Conservation (phyloP, 1,140 invertebrate genomes). For the Pseudachorutes palmiensis region DNA sequence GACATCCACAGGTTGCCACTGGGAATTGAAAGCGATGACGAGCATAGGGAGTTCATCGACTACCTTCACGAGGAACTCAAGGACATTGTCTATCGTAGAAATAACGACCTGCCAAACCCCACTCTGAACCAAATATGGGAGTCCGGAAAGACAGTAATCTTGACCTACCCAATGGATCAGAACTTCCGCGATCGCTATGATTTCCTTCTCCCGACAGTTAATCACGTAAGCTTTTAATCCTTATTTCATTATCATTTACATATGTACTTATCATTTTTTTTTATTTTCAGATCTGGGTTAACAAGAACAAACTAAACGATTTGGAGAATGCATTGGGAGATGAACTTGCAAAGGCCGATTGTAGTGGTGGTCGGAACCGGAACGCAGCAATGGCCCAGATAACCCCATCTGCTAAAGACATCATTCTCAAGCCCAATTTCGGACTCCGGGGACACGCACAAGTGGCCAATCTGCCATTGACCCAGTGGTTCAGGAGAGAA, state of each 20-base stretch:
- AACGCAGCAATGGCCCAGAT: slow-evolving; percentile 57
- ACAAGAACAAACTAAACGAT: slow-evolving; percentile 13
- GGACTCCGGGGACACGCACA: slow-evolving; percentile 62
- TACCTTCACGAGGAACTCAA: slow-evolving; percentile 11
- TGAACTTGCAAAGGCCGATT: slow-evolving; percentile 9
- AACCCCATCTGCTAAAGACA: slow-evolving; percentile 45
- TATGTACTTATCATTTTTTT: slow-evolving; percentile 4
- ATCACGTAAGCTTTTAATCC: slow-evolving; percentile 12
- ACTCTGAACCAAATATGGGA: slow-evolving; percentile 28
- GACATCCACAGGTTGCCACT: slow-evolving; percentile 54
- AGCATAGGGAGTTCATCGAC: slow-evolving; percentile 16
- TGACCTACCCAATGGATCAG: slow-evolving; percentile 31
- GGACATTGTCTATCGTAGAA: background rate
- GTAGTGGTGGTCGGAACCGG: background rate
- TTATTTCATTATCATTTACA: background rate
- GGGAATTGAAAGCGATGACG: background rate
- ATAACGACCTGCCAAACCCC: background rate
- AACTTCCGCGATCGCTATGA: slow-evolving; percentile 14
- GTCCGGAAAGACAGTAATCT: slow-evolving; percentile 24
- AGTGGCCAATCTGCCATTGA: slow-evolving; percentile 55
- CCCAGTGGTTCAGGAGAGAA: slow-evolving; percentile 56
- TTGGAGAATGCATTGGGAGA: slow-evolving; percentile 16
- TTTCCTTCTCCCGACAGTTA: slow-evolving; percentile 16
- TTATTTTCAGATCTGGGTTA: slow-evolving; percentile 17
- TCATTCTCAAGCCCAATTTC: slow-evolving; percentile 43